These are phyloP conservation scores for Rhaphigaster nebulosa DNA, from an alignment of 2,888 invertebrate species.

Conservation along the genomic window DNA sequence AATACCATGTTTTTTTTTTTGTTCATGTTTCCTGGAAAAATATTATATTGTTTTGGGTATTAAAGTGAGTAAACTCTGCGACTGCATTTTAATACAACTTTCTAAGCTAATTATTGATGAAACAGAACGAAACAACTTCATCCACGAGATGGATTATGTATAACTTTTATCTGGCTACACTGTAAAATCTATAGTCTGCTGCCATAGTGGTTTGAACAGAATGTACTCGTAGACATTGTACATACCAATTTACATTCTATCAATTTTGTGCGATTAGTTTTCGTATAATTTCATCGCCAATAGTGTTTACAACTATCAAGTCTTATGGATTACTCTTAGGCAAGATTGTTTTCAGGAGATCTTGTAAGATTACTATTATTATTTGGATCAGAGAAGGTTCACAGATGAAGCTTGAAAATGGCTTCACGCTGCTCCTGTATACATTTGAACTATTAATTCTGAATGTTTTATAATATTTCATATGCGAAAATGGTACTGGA, in stretches of 20 bases:
- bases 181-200: slow-evolving; percentile 63
- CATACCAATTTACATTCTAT: slow-evolving; percentile 60
- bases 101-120: not conserved
- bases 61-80: not conserved
- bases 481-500: slow-evolving; percentile 66
- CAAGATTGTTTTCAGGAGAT: slow-evolving; percentile 18
- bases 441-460: slow-evolving; percentile 61
- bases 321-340: slow-evolving; percentile 57
- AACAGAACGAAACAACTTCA: not conserved
- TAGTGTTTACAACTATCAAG: slow-evolving; percentile 32
- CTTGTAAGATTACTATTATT: not conserved
- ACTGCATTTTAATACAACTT: not conserved
- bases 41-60: not conserved
- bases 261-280: slow-evolving; percentile 51
- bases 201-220: slow-evolving; percentile 61
- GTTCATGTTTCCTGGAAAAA: not conserved
- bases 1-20: not conserved
- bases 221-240: slow-evolving; percentile 59
- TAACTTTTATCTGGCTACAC: slow-evolving; percentile 58
- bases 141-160: not conserved
- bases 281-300: slow-evolving; percentile 25
- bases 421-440: slow-evolving; percentile 63
- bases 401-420: slow-evolving; percentile 65
- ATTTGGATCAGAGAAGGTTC: slow-evolving; percentile 37
- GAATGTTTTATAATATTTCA: slow-evolving; percentile 51